Conservation (phyloP, 2,888 invertebrate genomes). For the Limulus polyphemus region DNA sequence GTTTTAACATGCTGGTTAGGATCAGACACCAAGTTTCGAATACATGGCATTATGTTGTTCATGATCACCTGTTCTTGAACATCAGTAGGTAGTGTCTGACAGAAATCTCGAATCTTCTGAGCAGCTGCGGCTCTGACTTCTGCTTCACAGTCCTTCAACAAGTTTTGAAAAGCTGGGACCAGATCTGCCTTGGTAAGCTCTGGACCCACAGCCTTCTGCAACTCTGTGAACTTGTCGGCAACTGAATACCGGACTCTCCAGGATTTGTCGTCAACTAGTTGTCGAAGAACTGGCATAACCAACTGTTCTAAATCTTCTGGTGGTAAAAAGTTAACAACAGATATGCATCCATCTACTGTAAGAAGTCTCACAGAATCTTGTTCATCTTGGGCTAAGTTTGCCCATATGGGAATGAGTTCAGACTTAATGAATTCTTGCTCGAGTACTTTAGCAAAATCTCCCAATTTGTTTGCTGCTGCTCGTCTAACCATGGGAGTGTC, state of each 20-base stretch:
- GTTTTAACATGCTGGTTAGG: constrained; percentile 98
- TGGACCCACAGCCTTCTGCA: constrained; percentile 91
- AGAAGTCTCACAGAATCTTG: constrained; percentile 95
- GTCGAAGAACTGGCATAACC: constrained; percentile 87
- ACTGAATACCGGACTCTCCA: constrained; percentile 53
- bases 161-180: constrained; percentile 75
- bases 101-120: constrained; percentile 78
- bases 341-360: constrained; percentile 93
- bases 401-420: constrained; percentile 93
- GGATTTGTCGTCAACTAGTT: constrained; percentile 65
- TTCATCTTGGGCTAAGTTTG: constrained; percentile 87
- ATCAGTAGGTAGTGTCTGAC: constrained; percentile 68
- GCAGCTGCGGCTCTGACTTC: constrained; percentile 97
- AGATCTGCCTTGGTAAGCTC: constrained; percentile 90
- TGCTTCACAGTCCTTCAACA: constrained; percentile 94
- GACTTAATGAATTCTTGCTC: constrained; percentile 91
- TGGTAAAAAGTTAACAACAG: constrained; percentile 71
- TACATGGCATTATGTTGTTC: constrained; percentile 89
- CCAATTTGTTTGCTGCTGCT: constrained; percentile 92
- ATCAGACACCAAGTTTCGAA: constrained; percentile 93
- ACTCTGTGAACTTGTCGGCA: constrained; percentile 48
- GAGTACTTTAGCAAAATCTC: constrained; percentile 94
- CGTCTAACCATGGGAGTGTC: constrained; percentile 99
- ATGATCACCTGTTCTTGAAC: constrained; percentile 85
- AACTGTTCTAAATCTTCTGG: constrained; percentile 78